A percentile compares a stretch with the other conserved stretches of the same genome.
phyloP scores from a whole-genome alignment of 2,113 vertebrate species.

The Oxygymnocypris stewartii region DNA sequence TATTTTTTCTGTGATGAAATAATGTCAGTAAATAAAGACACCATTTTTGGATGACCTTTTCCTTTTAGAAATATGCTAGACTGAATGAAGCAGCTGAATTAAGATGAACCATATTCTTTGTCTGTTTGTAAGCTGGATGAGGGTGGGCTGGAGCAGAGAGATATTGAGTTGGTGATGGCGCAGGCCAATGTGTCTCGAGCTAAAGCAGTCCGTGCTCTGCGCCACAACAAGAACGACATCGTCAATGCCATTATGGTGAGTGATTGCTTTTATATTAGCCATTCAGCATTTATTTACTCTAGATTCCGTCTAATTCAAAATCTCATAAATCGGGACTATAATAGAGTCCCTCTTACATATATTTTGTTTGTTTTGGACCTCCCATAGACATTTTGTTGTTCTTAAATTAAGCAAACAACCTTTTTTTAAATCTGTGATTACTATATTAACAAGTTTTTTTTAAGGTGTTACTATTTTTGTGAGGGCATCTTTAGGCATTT shows the following conservation, averaged over 20 bases:
- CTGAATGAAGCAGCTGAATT: background rate
- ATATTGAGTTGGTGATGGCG: conserved; percentile 97
- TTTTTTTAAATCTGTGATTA: background rate
- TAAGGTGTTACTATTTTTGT: background rate
- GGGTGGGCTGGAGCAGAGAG: conserved; percentile 87
- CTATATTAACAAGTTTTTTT: background rate
- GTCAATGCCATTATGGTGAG: conserved; percentile 99
- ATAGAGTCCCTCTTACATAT: background rate
- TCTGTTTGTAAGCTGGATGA: conserved; percentile 82
- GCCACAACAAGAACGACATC: conserved; percentile 98
- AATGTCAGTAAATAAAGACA: background rate
- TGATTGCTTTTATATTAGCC: background rate
- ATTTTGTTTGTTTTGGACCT: background rate
- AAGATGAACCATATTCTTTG: conserved; percentile 14
- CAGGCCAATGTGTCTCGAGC: conserved; percentile 93
- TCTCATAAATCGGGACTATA: background rate
- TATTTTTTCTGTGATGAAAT: background rate
- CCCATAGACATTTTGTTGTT: background rate
- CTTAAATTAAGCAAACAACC: background rate
- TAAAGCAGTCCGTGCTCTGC: conserved; percentile 89
- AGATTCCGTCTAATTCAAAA: background rate
- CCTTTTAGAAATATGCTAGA: background rate
- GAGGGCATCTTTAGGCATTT: background rate
- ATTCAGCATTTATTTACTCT: background rate
- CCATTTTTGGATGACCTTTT: background rate